phyloP scores from a whole-genome alignment of 2,888 invertebrate genomes.

The Ophion slaviceki region DNA sequence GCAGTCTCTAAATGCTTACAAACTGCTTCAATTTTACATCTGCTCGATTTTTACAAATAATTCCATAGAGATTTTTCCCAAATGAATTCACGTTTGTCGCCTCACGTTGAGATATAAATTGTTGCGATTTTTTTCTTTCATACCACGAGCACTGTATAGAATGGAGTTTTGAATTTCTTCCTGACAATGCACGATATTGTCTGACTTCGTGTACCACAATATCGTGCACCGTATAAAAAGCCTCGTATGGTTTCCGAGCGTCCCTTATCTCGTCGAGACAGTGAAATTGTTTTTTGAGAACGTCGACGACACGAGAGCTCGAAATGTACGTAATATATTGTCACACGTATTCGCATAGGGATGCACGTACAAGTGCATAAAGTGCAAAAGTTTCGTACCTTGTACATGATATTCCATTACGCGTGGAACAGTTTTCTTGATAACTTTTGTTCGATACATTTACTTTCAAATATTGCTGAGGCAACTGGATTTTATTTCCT shows the following conservation, averaged over 20 bases:
- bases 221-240: neutral
- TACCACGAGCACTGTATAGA: neutral
- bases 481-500: neutral
- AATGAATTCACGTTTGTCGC: neutral
- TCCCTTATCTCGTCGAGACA: conserved; percentile 17
- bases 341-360: neutral
- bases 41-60: neutral
- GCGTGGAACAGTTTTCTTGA: neutral
- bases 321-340: neutral
- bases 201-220: neutral
- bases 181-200: conserved; percentile 1
- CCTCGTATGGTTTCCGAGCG: conserved; percentile 6
- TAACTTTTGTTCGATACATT: neutral
- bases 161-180: neutral
- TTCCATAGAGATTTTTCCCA: neutral
- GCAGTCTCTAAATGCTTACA: neutral
- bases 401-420: neutral
- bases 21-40: neutral
- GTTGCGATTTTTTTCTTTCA: conserved; percentile 8
- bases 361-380: neutral
- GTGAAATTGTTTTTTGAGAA: conserved; percentile 43
- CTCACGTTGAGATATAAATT: neutral
- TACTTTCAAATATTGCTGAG: neutral
- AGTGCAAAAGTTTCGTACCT: neutral
- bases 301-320: neutral